Evolutionary conservation across 2,888 invertebrate species (phyloP).

Genomic region (Ypsolopha scabrella): DNA sequence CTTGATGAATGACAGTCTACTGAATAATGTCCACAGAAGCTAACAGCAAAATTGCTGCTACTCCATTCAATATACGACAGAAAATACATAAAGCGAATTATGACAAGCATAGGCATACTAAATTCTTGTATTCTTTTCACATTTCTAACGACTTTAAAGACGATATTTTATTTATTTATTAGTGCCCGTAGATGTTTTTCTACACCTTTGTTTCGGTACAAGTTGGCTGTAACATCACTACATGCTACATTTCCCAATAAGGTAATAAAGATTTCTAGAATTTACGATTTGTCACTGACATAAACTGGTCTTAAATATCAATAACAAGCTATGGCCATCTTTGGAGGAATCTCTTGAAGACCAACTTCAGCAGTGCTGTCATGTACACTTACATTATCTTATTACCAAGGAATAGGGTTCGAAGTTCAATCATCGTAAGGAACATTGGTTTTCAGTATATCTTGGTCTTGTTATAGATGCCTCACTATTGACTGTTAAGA

Average conservation of each 20-base stretch:
- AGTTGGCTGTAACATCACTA: neutral
- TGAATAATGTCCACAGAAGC: neutral
- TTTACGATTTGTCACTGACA: slow-evolving; percentile 10
- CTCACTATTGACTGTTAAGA: slow-evolving; percentile 22
- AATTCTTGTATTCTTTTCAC: neutral
- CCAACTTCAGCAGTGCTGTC: neutral
- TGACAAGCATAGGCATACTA: neutral
- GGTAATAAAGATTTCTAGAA: slow-evolving; percentile 7
- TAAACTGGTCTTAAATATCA: slow-evolving; percentile 6
- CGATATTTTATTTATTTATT: neutral
- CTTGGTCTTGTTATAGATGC: neutral
- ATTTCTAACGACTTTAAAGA: neutral
- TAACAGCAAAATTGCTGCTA: neutral
- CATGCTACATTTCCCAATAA: slow-evolving; percentile 8
- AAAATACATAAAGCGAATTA: neutral
- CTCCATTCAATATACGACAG: neutral
- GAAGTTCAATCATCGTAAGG: neutral
- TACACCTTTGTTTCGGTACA: neutral
- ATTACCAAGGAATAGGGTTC: neutral
- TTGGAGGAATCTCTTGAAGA: neutral
- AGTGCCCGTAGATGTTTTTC: neutral
- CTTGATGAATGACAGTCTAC: neutral
- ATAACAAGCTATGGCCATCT: slow-evolving; percentile 3
- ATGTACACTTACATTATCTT: neutral
- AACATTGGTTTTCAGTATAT: neutral